These are phyloP conservation scores for Neoascia interrupta DNA, from an alignment of 2,888 invertebrate species.

Conservation along the genomic window DNA sequence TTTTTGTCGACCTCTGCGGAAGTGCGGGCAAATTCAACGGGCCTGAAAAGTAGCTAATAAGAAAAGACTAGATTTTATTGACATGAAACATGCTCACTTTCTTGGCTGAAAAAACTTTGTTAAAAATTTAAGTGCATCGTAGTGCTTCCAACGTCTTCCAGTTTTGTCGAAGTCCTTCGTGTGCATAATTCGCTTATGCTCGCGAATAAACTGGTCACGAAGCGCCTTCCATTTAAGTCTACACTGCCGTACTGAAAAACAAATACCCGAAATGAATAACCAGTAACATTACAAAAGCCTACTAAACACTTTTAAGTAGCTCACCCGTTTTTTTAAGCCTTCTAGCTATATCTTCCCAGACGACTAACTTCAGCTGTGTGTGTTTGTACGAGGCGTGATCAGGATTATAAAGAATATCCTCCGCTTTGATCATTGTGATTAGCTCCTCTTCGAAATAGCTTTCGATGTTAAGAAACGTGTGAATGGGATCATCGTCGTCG, in stretches of 20 bases:
- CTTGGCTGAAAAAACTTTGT: constrained; percentile 76
- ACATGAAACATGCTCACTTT: constrained; percentile 71
- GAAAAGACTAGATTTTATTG: not conserved
- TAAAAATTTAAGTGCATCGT: constrained; percentile 75
- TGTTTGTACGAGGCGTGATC: constrained; percentile 76
- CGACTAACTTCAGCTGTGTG: constrained; percentile 74
- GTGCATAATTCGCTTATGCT: constrained; percentile 76
- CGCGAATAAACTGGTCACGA: constrained; percentile 77
- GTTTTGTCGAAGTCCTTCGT: constrained; percentile 69
- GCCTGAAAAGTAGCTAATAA: not conserved
- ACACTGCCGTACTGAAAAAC: constrained; percentile 75
- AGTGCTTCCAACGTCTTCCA: constrained; percentile 76
- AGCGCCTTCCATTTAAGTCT: constrained; percentile 78
- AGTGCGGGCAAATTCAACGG: too few relatives aligned
- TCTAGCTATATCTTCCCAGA: constrained; percentile 77
- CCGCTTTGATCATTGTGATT: constrained; percentile 75
- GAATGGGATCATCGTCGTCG: constrained; percentile 77
- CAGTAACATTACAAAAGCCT: not conserved
- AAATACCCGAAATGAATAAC: not conserved
- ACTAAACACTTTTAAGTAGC: too few relatives aligned
- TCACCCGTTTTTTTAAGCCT: constrained; percentile 76
- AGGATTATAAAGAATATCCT: constrained; percentile 76
- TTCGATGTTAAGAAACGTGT: constrained; percentile 77
- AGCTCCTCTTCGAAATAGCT: constrained; percentile 78
- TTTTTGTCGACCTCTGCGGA: too few relatives aligned